These are phyloP conservation scores for Martes martes DNA, from an alignment of 2,113 vertebrate species.

Conservation along the genomic window DNA sequence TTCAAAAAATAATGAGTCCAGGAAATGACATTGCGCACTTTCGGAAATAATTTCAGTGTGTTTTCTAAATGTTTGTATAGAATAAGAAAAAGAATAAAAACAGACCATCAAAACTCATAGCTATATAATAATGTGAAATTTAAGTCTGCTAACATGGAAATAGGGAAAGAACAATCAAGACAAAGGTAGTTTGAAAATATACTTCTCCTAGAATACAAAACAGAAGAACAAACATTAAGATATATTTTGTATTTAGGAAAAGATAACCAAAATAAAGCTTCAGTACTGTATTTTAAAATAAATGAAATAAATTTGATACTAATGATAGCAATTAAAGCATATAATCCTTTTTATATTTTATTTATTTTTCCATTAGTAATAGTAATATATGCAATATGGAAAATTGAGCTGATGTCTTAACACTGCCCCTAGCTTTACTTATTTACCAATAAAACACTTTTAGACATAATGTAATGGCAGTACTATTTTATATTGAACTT, in stretches of 20 bases:
- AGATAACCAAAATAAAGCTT: neutral
- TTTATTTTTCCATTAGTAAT: neutral
- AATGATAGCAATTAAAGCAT: neutral
- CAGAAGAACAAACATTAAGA: neutral
- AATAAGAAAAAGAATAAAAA: slow-evolving; percentile 40
- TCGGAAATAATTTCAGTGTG: slow-evolving; percentile 36
- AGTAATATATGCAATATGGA: neutral
- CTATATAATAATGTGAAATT: slow-evolving; percentile 40
- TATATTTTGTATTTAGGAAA: neutral
- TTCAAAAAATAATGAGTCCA: slow-evolving; percentile 63
- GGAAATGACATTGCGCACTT: slow-evolving; percentile 37
- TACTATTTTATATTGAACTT: neutral
- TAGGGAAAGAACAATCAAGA: slow-evolving; percentile 21
- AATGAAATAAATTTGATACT: neutral
- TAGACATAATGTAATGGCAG: neutral
- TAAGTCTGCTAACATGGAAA: neutral
- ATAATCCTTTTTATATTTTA: neutral
- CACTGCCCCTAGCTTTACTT: neutral
- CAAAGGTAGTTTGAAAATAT: slow-evolving; percentile 13
- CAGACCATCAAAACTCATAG: slow-evolving; percentile 8
- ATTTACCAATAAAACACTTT: neutral
- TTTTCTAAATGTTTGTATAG: slow-evolving; percentile 48
- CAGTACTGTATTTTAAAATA: neutral
- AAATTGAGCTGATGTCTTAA: neutral
- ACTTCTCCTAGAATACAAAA: slow-evolving; percentile 1